A percentile compares a stretch with the other conserved stretches of the same genome.
phyloP scores from a whole-genome alignment of 2,888 invertebrate genomes.

The Diaperis boleti region DNA sequence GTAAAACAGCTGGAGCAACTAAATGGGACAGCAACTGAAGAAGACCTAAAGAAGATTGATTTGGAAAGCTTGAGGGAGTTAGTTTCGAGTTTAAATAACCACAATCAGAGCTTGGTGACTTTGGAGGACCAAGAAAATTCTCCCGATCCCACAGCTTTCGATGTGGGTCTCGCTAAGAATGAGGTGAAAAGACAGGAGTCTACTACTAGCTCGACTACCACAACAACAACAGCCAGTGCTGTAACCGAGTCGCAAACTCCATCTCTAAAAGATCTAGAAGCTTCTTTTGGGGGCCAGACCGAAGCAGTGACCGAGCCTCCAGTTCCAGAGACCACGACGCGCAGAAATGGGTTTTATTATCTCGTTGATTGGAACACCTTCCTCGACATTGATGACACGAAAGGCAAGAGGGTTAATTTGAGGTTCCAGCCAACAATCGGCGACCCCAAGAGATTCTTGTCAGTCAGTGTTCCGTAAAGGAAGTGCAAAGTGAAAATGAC shows the following conservation, averaged over 20 bases:
- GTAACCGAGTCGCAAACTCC: slow-evolving; percentile 62
- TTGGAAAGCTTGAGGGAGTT: slow-evolving; percentile 60
- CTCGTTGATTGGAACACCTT: slow-evolving; percentile 89
- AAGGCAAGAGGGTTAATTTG: slow-evolving; percentile 78
- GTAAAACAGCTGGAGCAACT: slow-evolving; percentile 65
- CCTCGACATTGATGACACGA: slow-evolving; percentile 84
- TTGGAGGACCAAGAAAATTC: slow-evolving; percentile 52
- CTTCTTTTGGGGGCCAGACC: slow-evolving; percentile 80
- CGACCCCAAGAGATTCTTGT: slow-evolving; percentile 82
- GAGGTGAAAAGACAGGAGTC: slow-evolving; percentile 69
- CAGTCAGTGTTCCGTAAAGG: slow-evolving; percentile 68
- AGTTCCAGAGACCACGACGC: slow-evolving; percentile 74
- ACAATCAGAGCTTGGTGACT: slow-evolving; percentile 44
- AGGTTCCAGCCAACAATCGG: slow-evolving; percentile 85
- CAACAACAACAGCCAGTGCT: slow-evolving; percentile 42
- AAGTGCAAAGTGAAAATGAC: no score
- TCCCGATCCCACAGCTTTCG: slow-evolving; percentile 65
- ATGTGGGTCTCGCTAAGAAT: slow-evolving; percentile 62
- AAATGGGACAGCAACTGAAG: slow-evolving; percentile 64
- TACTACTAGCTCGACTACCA: slow-evolving; percentile 44
- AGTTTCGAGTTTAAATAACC: slow-evolving; percentile 56
- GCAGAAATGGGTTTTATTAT: slow-evolving; percentile 86
- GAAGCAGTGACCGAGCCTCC: slow-evolving; percentile 66
- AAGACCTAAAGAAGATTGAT: slow-evolving; percentile 65
- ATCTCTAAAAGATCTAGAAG: slow-evolving; percentile 77